Base-by-base conservation (phyloP, 2,113 vertebrate species). In the Elanoides forficatus region DNA sequence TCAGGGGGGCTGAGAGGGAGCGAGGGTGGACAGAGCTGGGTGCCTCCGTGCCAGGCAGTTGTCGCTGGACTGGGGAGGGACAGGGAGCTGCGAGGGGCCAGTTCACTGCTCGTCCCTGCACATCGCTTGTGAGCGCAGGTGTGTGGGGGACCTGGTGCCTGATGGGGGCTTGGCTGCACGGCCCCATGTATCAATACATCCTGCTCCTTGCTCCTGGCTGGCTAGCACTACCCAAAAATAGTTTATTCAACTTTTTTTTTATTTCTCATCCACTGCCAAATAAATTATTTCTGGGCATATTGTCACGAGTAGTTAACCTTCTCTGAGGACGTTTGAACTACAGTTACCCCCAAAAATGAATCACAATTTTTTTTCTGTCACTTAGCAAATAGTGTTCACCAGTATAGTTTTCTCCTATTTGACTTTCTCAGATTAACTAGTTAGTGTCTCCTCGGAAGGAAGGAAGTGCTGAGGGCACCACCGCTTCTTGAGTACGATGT, bases 271-370 rank as follows among this genome's bases (percentile, higher is more conserved):
- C 4, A 4, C 76, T 92, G 90, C 92, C 82, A 90, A 86, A 95
- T 86, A 63, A 92, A 90, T 96, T 60, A 90, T 93, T 96, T 91
- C 93, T 95, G 89, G 91, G 87, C 81, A 50, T 59, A 75, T 42
- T 80, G 87, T 95, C 62, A 95, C 16, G 11, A 91, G 86, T 20
- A 87, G 82, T 83, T 92, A 95, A 95, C 86, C 86, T 93, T 91
- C 90, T 78, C 70, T 50, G 84, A 94, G 53, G 52, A 81, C 25
- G n/a, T 78, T 8, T 95, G 91, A 96, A 90, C 96, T 95, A 11
- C 81, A 95, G 72, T 85, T 93, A 93, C 86, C 83, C 74, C 56
- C 72, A 19, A 74, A 81, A 94, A 92, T 92, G 76, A 96, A 86
- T 93, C 72, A 91, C 42, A 17, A 32, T 34, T 40, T 55, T 78